phyloP scores from a whole-genome alignment of 2,888 invertebrate genomes.

The Pachycephus smyrnensis region DNA sequence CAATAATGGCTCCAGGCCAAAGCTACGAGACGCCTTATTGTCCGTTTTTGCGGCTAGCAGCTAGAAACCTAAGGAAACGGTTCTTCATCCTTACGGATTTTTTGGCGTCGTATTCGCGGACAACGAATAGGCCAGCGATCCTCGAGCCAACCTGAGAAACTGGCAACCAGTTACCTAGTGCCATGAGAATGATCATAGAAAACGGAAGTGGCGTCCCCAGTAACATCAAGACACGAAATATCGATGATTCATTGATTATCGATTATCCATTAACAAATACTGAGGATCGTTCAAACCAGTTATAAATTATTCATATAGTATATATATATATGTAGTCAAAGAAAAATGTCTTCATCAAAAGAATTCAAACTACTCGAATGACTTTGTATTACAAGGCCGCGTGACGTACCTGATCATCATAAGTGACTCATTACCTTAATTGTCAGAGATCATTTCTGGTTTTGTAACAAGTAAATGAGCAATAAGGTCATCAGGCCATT shows the following conservation, averaged over 20 bases:
- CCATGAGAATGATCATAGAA: not conserved
- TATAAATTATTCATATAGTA: not conserved
- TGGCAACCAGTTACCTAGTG: not conserved
- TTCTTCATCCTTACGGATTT: not conserved
- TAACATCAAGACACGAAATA: not conserved
- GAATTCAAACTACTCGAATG: not conserved
- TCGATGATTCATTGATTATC: not conserved
- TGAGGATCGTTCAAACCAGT: not conserved
- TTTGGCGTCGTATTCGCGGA: not conserved
- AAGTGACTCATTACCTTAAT: not conserved
- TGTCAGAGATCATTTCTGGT: not conserved
- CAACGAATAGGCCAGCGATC: not conserved
- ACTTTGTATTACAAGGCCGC: not conserved
- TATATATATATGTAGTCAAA: not conserved
- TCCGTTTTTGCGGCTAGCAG: conserved; percentile 46
- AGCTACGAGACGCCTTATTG: conserved; percentile 57
- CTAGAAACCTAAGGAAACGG: conserved; percentile 40
- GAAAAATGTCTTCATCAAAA: not conserved
- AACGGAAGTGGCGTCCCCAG: not conserved
- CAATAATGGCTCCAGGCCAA: conserved; percentile 58
- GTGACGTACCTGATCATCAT: not conserved
- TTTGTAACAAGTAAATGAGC: not conserved
- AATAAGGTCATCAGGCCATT: not conserved
- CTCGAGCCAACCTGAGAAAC: not conserved
- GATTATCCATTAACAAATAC: not conserved